phyloP scores from a whole-genome alignment of 2,888 invertebrate species.

The Diploptera punctata region DNA sequence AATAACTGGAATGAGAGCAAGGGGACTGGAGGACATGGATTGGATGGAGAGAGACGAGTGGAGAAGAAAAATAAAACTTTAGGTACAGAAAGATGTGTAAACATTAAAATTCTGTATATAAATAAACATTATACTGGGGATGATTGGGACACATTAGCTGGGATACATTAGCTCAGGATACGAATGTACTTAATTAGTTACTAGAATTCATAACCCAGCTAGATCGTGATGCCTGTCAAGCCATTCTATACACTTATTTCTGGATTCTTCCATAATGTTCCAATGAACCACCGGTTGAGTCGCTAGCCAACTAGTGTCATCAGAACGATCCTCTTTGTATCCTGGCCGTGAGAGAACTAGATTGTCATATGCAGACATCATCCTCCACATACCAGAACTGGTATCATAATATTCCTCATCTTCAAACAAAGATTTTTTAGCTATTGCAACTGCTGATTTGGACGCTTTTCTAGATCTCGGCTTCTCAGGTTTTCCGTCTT shows the following conservation, averaged over 20 bases:
- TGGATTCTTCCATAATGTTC: conserved; percentile 40
- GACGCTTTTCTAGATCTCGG: not conserved
- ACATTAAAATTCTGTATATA: too few species aligned
- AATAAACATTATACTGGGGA: too few species aligned
- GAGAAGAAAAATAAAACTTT: too few species aligned
- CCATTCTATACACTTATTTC: conserved; percentile 43
- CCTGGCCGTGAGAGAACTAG: conserved; percentile 40
- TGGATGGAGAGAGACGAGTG: too few species aligned
- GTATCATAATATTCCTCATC: conserved; percentile 33
- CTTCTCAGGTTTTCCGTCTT: not conserved
- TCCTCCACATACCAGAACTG: conserved; percentile 43
- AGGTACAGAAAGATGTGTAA: too few species aligned
- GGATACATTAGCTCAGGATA: too few species aligned
- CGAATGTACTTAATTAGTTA: not conserved
- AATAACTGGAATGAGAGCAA: too few species aligned
- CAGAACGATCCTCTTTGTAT: conserved; percentile 11
- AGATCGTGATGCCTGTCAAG: conserved; percentile 27
- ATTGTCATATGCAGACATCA: conserved; percentile 41
- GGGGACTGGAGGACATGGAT: too few species aligned
- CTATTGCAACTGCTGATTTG: not conserved
- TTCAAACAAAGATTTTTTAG: not conserved
- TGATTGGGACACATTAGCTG: too few species aligned
- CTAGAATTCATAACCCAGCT: too few species aligned
- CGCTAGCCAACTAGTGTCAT: conserved; percentile 40
- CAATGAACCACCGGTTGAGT: conserved; percentile 41